phyloP scores from a whole-genome alignment of 2,888 invertebrate genomes.

The Drosophila cracens region DNA sequence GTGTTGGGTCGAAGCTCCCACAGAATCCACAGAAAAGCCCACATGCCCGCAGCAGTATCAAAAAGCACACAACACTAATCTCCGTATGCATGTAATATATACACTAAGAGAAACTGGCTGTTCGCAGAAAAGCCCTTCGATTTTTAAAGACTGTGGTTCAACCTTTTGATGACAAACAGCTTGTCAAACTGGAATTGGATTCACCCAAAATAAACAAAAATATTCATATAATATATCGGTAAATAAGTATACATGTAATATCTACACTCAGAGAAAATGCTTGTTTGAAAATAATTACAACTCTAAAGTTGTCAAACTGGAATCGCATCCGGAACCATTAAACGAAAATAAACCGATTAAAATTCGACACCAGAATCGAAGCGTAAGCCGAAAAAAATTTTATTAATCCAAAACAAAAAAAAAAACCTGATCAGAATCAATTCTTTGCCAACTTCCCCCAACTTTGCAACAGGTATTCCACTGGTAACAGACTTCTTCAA shows the following conservation, averaged over 20 bases:
- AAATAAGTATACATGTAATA: background rate
- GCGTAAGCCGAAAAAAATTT: background rate
- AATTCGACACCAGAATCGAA: background rate
- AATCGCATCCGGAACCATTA: background rate
- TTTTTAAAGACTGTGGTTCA: background rate
- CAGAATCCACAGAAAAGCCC: constrained; percentile 48
- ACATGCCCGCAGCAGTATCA: constrained; percentile 23
- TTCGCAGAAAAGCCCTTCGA: background rate
- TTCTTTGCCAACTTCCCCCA: background rate
- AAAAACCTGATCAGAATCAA: background rate
- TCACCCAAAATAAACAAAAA: background rate
- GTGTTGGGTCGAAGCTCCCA: constrained; percentile 38
- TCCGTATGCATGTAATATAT: background rate
- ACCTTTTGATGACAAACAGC: background rate
- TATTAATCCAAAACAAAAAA: background rate
- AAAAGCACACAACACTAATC: constrained; percentile 5
- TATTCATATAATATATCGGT: too few relatives aligned
- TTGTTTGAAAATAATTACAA: background rate
- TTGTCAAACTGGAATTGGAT: background rate
- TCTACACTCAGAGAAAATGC: background rate
- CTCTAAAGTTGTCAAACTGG: background rate
- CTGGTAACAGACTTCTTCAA: background rate
- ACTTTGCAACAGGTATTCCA: background rate
- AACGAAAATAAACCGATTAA: background rate
- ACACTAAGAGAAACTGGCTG: background rate